Evolutionary conservation across 1,140 invertebrate species (phyloP), one percentile per base, ranked within the genome.

Genomic region (Bombus breviceps): DNA sequence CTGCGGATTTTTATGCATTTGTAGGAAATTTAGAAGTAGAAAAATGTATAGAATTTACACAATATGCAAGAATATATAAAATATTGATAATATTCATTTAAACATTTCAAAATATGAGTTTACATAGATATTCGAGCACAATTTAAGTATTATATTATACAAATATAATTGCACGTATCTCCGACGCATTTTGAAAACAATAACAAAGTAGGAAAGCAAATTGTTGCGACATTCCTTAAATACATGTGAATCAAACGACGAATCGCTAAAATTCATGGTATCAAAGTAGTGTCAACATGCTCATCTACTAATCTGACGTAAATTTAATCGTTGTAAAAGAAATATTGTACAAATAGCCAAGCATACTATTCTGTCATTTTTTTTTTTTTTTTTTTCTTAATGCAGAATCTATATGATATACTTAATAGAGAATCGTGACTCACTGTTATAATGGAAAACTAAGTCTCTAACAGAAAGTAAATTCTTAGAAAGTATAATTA

Each of bases 401-500:
- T 87, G 80, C 77, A 86, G 57, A 84, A 68, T 88, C 47, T 69
- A 81, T 69, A 18, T 4, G 18, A 72, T 73, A 43, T 74, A 71
- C 43, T 77, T 80, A 89, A 89, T 43, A 73, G 39, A 86, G 53
- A 87, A 43, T 18, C 43, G 57, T 74, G 72, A 71, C 75, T 78
- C 72, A 59, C 32, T 83, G 75, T 81, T 62, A 22, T n/a, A 89
- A 57, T 64, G 39, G 74, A 81, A 34, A 57, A 73, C 79, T 88
- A 91, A 75, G 25, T 83, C 71, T 88, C 82, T 88, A 90, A 86
- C 53, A 77, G 25, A 89, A 79, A 84, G 25, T 74, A 84, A 66
- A 74, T 84, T 79, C 47, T 76, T 89, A 73, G 53, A 73, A 82
- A 92, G 5, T 53, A 76, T 57, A 66, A 68, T 66, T 57, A 78